Evolutionary conservation across 2,797 vertebrate species (phyloP), one percentile per base, ranked within the genome.

Genomic region (Tiaroga cobitis): DNA sequence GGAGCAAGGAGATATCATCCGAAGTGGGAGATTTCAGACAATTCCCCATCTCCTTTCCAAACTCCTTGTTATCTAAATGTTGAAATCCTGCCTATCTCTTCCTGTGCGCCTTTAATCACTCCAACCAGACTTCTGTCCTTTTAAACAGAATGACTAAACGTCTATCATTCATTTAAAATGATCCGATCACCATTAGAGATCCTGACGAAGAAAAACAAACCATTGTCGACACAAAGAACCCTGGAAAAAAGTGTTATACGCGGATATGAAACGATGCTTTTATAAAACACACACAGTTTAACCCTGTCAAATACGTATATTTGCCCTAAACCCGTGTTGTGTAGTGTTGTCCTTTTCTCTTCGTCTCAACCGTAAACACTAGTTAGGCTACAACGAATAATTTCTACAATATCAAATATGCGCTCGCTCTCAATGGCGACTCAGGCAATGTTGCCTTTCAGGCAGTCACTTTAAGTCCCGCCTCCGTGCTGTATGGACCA

Each of bases 1-100:
- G 98, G 5, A 99, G 96, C 93, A 99, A 91, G 88, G 98, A 99
- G 90, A 99, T 99, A 93, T 99, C 98, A 94, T 99, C 98, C 89
- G 97, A 98, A 91, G 97, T 98, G 86, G 97, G 97, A 91, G 98
- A 97, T 93, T 98, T 99, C 90, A 99, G 93, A 94, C 98, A 99
- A 93, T 99, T 99, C 92, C 98, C 98, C 98, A 99, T 99, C 92
- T 96, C 96, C 93, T 88, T 88, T 87, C 90, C 82, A 87, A 89
- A 92, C 90, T 88, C 85, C 80, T 85, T 61, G 76, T 46, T 88
- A 59, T 87, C 67, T 86, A 41, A 78, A 82, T 83, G 73, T 26
- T 73, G 90, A 90, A 84, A 88, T 79, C 82, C 81, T 84, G 73
- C 29, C 80, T 78, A 73, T 87, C 37, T 24, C 15, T 21, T 29